Base-by-base conservation (phyloP, 2,797 vertebrate genomes). In the Syngnathus acus region DNA sequence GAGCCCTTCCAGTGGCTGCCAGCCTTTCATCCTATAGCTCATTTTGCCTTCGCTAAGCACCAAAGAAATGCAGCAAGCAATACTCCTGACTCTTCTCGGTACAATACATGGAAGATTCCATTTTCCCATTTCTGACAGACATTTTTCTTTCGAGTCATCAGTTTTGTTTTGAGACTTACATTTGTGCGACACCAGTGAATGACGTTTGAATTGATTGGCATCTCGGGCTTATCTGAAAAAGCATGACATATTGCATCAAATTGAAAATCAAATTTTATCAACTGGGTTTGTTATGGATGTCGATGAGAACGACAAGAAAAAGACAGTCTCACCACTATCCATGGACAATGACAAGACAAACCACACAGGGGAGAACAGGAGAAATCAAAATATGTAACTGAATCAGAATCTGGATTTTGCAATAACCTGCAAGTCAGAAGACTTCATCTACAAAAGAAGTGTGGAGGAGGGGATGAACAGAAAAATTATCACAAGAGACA, bases 1-100 rank as follows among this genome's bases (percentile, higher is more conserved):
- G 50, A 65, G 37, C 13, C n/a, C 48, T 40, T 65, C 48, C 38
- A 53, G n/a, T 23, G 64, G 14, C 37, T 50, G 70, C 71, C 70
- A 72, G 73, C 42, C 64, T 74, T 75, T 80, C 76, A 65, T 23
- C 21, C 60, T 62, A 62, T 26, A 26, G 40, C 60, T 47, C 60
- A 47, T 62, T 62, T 45, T 45, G 42, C 21, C 60, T 47, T 62
- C 42, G 16, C 40, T 8, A 47, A 32, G 42, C 42, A 7, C 13
- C 60, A 47, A 62, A 16, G 60, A 26, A 47, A 45, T 62, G n/a
- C 21, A 26, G 42, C 21, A 47, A 62, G 7, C 14, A 47, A 8
- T 4, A 45, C 2, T 14, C 5, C 39, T 61, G 39, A 8, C 26
- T 38, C 14, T 58, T 58, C 32, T 14, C 1, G 53, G 55, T 17